These are phyloP conservation scores for Eupithecia abbreviata DNA, from an alignment of 2,888 invertebrate species.

Conservation along the genomic window DNA sequence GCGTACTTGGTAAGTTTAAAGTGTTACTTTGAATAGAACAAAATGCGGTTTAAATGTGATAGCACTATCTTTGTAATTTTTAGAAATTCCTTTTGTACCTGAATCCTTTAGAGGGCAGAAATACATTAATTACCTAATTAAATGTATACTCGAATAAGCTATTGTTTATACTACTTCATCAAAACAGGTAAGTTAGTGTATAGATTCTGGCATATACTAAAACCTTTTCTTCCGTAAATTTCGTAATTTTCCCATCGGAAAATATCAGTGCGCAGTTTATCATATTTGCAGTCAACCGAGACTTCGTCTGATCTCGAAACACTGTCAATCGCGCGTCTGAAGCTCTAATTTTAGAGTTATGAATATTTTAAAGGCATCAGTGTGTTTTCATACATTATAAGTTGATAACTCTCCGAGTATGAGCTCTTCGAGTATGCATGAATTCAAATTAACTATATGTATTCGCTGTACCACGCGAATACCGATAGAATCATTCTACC, in stretches of 20 bases:
- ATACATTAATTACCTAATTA: too few species aligned
- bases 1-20: constrained; percentile 12
- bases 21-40: constrained; percentile 16
- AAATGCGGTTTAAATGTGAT: constrained; percentile 13
- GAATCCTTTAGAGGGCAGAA: too few species aligned
- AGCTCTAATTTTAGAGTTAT: constrained; percentile 33
- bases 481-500: constrained; percentile 9
- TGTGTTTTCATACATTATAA: constrained; percentile 4
- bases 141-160: too few species aligned
- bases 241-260: neutral
- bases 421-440: neutral
- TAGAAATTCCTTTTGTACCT: too few species aligned
- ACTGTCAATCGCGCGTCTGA: constrained; percentile 34
- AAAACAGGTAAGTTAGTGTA: neutral
- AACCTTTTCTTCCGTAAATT: neutral
- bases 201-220: neutral
- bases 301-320: constrained; percentile 24
- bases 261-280: neutral
- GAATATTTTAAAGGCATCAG: neutral
- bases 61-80: constrained; percentile 15
- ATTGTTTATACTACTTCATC: too few species aligned
- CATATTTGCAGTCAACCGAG: constrained; percentile 25
- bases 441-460: neutral
- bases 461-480: constrained; percentile 2
- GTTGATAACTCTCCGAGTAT: too few species aligned